A percentile compares a stretch with the other conserved stretches of the same genome.
Evolutionary conservation across 1,140 invertebrate genomes (phyloP).

Genomic region (Saccostrea glomerata): DNA sequence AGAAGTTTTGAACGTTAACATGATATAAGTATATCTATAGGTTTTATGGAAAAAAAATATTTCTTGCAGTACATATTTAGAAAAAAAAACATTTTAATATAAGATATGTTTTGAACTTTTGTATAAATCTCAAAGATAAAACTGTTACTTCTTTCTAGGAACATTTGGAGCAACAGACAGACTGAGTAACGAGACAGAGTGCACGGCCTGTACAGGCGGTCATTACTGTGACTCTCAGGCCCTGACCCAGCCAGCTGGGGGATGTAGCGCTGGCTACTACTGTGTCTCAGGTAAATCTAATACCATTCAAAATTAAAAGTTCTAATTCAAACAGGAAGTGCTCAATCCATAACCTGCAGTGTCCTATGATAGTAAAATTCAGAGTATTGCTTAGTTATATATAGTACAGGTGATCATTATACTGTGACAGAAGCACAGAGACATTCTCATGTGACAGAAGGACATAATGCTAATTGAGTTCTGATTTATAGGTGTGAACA

Average conservation of each 20-base stretch:
- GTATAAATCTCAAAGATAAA: neutral
- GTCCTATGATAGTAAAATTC: neutral
- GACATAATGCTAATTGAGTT: no score
- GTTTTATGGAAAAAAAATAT: no score
- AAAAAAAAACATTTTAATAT: no score
- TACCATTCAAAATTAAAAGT: neutral
- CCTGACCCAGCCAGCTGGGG: slow-evolving; percentile 66
- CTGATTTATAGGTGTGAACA: slow-evolving; percentile 70
- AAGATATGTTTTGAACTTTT: no score
- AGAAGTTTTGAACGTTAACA: no score
- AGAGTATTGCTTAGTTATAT: neutral
- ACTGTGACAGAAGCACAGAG: neutral
- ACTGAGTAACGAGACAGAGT: slow-evolving; percentile 71
- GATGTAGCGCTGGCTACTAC: slow-evolving; percentile 72
- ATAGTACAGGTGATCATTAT: neutral
- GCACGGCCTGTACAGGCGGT: slow-evolving; percentile 72
- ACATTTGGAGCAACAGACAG: slow-evolving; percentile 70
- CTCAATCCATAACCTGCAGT: neutral
- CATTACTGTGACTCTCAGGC: slow-evolving; percentile 72
- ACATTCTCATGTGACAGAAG: neutral
- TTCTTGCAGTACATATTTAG: no score
- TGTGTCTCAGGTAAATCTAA: slow-evolving; percentile 69
- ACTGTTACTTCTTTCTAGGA: slow-evolving; percentile 52
- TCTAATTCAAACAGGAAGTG: neutral
- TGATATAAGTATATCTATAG: no score